Evolutionary conservation across 2,888 invertebrate genomes (phyloP).

Genomic region (Acleris holmiana): DNA sequence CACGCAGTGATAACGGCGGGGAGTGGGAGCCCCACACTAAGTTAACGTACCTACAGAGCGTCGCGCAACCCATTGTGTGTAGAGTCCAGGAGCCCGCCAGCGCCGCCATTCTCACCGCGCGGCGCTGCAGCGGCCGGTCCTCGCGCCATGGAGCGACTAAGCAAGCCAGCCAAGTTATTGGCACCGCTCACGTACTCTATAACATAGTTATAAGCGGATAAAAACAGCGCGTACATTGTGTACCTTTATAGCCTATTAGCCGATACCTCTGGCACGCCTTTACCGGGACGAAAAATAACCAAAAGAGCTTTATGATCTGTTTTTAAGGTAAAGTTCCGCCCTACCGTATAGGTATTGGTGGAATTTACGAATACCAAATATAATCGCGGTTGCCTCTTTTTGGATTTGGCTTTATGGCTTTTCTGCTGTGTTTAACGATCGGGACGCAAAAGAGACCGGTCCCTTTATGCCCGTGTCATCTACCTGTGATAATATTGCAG

Average conservation of each 20-base stretch:
- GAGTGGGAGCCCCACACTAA: too few species aligned
- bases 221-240: constrained; percentile 28
- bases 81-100: too few species aligned
- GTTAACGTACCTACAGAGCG: too few species aligned
- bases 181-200: constrained; percentile 33
- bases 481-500: constrained; percentile 35
- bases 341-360: background rate
- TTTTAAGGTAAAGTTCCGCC: too few species aligned
- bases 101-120: too few species aligned
- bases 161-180: constrained; percentile 35
- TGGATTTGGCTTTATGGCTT: background rate
- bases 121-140: too few species aligned
- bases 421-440: background rate
- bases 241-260: constrained; percentile 18
- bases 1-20: too few species aligned
- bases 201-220: constrained; percentile 23
- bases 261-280: constrained; percentile 32
- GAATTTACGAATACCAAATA: background rate
- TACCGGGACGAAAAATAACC: background rate
- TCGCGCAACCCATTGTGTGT: too few species aligned
- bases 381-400: background rate
- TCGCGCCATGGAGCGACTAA: constrained; percentile 6
- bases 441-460: background rate
- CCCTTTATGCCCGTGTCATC: constrained; percentile 3
- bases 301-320: background rate